These are phyloP conservation scores for Takifugu flavidus DNA, from an alignment of 2,113 vertebrate species.

Conservation along the genomic window DNA sequence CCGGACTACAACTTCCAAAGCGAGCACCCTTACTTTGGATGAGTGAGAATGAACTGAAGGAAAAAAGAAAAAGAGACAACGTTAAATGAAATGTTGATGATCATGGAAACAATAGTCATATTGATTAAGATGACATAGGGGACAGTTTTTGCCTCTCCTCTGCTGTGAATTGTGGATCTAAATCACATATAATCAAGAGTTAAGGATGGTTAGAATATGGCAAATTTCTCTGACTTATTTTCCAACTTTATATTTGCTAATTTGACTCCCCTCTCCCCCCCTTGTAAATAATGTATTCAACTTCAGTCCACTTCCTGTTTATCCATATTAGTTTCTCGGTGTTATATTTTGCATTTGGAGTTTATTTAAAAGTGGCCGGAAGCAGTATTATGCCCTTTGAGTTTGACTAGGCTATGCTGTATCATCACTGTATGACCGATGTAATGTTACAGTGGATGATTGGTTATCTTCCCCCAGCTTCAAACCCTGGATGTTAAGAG, in stretches of 20 bases:
- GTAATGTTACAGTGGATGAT: slow-evolving; percentile 67
- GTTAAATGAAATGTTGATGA: slow-evolving; percentile 35
- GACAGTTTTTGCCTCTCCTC: slow-evolving; percentile 62
- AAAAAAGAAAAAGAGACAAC: slow-evolving; percentile 29
- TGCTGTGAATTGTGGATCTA: slow-evolving; percentile 64
- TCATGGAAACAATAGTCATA: slow-evolving; percentile 52
- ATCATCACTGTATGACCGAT: slow-evolving; percentile 49
- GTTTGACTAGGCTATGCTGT: slow-evolving; percentile 36
- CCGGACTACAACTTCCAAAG: slow-evolving; percentile 99
- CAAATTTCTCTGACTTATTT: slow-evolving; percentile 51
- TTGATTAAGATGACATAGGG: slow-evolving; percentile 53
- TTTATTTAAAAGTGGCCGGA: slow-evolving; percentile 47
- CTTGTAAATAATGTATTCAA: slow-evolving; percentile 73
- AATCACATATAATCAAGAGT: slow-evolving; percentile 60
- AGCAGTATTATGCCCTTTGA: slow-evolving; percentile 41
- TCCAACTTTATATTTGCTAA: slow-evolving; percentile 62
- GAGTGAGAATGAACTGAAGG: slow-evolving; percentile 53
- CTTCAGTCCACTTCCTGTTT: slow-evolving; percentile 61
- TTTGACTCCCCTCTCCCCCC: slow-evolving; percentile 50
- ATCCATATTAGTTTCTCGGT: slow-evolving; percentile 61
- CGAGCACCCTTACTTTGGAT: slow-evolving; percentile 92
- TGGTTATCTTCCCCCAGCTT: slow-evolving; percentile 68
- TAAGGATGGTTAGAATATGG: slow-evolving; percentile 50
- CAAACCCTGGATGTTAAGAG: slow-evolving; percentile 61
- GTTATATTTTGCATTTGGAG: slow-evolving; percentile 53